phyloP scores from a whole-genome alignment of 1,140 invertebrate genomes.

The Nautilus pompilius region DNA sequence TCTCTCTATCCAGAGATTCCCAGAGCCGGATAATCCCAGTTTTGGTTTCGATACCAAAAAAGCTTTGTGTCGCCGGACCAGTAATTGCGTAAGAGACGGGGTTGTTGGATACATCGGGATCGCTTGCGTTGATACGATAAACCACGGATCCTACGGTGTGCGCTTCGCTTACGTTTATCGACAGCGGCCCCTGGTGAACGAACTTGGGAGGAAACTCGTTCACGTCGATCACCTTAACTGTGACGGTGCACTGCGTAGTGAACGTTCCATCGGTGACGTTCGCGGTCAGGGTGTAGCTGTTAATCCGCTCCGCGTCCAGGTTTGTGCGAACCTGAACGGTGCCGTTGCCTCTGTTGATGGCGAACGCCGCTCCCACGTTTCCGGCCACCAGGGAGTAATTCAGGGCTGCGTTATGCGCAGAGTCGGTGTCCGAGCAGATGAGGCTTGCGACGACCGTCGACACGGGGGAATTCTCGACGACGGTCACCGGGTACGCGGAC shows the following conservation, averaged over 20 bases:
- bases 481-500: conserved; percentile 9
- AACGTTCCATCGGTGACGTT: conserved; percentile 70
- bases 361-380: conserved; percentile 11
- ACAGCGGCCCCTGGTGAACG: conserved; percentile 71
- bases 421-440: conserved; percentile 27
- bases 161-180: conserved; percentile 78
- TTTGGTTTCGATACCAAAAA: not conserved
- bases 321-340: not conserved
- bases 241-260: conserved; percentile 61
- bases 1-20: not conserved
- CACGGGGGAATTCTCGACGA: conserved; percentile 12
- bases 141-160: conserved; percentile 57
- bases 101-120: conserved; percentile 24
- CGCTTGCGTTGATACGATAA: conserved; percentile 54
- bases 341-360: not conserved
- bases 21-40: not conserved
- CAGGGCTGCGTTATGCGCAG: conserved; percentile 12
- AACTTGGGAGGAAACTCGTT: conserved; percentile 94
- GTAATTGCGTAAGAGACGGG: not conserved
- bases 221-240: conserved; percentile 70
- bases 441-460: conserved; percentile 14
- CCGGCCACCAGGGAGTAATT: conserved; percentile 22
- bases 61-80: not conserved
- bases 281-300: conserved; percentile 48
- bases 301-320: not conserved